phyloP scores from a whole-genome alignment of 2,797 vertebrate genomes.

The Takifugu rubripes region DNA sequence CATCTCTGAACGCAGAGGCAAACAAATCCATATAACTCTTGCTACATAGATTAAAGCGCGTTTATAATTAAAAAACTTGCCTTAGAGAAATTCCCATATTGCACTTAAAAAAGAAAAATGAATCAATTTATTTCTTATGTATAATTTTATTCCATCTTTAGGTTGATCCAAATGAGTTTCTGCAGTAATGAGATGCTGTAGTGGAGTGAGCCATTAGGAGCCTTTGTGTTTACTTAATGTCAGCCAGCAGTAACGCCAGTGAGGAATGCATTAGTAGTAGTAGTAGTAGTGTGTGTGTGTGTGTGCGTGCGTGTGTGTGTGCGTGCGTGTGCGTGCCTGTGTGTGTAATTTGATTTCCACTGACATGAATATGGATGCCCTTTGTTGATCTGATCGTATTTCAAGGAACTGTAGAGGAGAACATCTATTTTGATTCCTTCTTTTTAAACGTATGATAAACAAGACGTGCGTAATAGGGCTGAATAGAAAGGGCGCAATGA shows the following conservation, averaged over 20 bases:
- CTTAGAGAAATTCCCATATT: slow-evolving; percentile 21
- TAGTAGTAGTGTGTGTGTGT: slow-evolving; percentile 17
- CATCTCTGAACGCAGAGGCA: neutral
- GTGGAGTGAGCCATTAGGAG: slow-evolving; percentile 49
- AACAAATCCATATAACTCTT: neutral
- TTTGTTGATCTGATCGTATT: slow-evolving; percentile 29
- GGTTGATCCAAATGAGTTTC: slow-evolving; percentile 39
- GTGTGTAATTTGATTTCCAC: slow-evolving; percentile 22
- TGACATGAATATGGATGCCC: slow-evolving; percentile 34
- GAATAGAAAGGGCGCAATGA: slow-evolving; percentile 1
- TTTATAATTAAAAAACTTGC: neutral
- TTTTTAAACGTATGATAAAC: slow-evolving; percentile 17
- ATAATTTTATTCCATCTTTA: slow-evolving; percentile 33
- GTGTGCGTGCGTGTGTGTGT: slow-evolving; percentile 12
- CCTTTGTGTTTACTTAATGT: slow-evolving; percentile 50
- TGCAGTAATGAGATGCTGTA: slow-evolving; percentile 60
- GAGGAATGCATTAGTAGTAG: slow-evolving; percentile 28
- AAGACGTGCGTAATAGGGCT: slow-evolving; percentile 28
- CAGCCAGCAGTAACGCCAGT: slow-evolving; percentile 54
- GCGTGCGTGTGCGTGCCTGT: slow-evolving; percentile 10
- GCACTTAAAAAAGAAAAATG: neutral
- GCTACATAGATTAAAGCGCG: neutral
- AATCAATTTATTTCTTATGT: slow-evolving; percentile 13
- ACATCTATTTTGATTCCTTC: slow-evolving; percentile 17
- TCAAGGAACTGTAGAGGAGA: slow-evolving; percentile 3